Evolutionary conservation across 2,797 vertebrate genomes (phyloP), one percentile per base, ranked within the genome.

Genomic region (Hemibagrus guttatus): DNA sequence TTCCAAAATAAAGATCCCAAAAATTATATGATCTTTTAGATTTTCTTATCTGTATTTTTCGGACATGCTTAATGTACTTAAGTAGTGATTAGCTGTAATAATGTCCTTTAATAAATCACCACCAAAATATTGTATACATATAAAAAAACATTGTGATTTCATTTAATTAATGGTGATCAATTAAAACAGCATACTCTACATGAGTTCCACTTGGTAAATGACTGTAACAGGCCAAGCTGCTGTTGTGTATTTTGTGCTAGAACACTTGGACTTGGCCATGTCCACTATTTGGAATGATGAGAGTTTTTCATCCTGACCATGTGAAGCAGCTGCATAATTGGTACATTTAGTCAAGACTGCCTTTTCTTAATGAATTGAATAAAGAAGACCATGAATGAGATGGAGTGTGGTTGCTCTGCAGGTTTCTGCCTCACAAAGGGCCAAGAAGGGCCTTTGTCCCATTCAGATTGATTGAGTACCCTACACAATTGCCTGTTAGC

Each of bases 261-360:
- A 63, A 46, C 58, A 63, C 13, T 81, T 66, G 81, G 39, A 16
- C 63, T 68, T 68, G 49, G 11, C 28, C 3, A 1, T 58, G 56
- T 90, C 90, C 89, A 58, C 78, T 68, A 69, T 87, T 71, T 58
- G 63, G 72, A 75, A 28, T 28, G 78, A 87, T 26, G 71, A 88
- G 64, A 81, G 42, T 91, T 91, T 90, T 91, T 85, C 68, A 35
- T 79, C 42, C 58, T 74, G 89, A 89, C 88, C 78, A 81, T 87
- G 84, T 76, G 80, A 87, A 82, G 87, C 87, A 91, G 91, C 90
- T 90, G 90, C 85, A 85, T 89, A 90, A 91, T 90, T 90, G 90
- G 88, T 87, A 71, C 87, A 83, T 90, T 91, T 91, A 87, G 85
- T 88, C 78, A 87, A 83, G 75, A 83, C 86, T 88, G 68, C 75